Evolutionary conservation across 1,140 invertebrate genomes (phyloP).

Genomic region (Caenorhabditis inopinata): DNA sequence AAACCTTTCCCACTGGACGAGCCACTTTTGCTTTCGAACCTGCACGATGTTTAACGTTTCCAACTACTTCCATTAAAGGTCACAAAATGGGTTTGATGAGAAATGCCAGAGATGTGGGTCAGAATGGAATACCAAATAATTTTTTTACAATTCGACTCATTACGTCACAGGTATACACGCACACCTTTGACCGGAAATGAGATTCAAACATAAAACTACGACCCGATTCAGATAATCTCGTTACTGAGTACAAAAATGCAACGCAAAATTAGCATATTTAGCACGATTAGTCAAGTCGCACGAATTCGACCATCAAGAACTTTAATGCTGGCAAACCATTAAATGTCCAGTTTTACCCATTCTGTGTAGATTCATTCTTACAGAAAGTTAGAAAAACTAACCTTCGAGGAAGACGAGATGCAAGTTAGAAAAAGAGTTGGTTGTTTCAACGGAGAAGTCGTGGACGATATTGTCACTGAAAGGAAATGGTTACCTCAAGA

Average conservation of each 20-base stretch:
- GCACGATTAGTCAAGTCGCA: background rate
- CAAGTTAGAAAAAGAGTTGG: conserved; percentile 20
- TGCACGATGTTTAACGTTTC: background rate
- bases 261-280: conserved; percentile 15
- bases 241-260: no score
- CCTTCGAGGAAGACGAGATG: conserved; percentile 30
- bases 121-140: background rate
- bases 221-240: background rate
- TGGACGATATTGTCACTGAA: conserved; percentile 13
- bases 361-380: background rate
- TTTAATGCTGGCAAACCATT: background rate
- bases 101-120: background rate
- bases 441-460: conserved; percentile 17
- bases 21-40: conserved; percentile 22
- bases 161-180: background rate
- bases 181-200: background rate
- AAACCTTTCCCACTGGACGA: conserved; percentile 34
- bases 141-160: background rate
- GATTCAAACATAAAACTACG: background rate
- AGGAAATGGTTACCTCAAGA: background rate
- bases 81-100: background rate
- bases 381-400: background rate
- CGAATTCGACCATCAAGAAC: background rate
- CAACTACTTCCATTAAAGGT: background rate
- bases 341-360: no score